Base-by-base conservation (phyloP, 2,797 vertebrate genomes). In the Alectoris magna region DNA sequence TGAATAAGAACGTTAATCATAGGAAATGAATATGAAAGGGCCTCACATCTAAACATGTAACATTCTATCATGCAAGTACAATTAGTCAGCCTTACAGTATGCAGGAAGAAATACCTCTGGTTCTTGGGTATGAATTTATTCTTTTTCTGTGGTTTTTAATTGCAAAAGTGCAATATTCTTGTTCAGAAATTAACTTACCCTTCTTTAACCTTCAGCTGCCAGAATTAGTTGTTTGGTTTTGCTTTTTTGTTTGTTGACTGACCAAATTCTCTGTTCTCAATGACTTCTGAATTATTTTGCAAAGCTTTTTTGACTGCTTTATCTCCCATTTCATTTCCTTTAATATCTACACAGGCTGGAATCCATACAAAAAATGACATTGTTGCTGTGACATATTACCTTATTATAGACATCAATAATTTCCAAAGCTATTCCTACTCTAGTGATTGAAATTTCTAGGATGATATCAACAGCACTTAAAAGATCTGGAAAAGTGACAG, bases 321-420 rank as follows among this genome's bases (percentile, higher is more conserved):
- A 97, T 97, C 92, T 97, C 81, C 89, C 88, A 93, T 97, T 98
- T 97, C 94, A 97, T 98, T 97, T 98, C 86, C 90, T 97, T 97
- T 97, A 97, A 97, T 98, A 97, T 84, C 93, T 85, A 78, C 95
- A 93, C 86, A 93, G 94, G 96, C 88, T 94, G 92, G 90, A 93
- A 97, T 95, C 90, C 94, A 95, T 95, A 95, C 92, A 93, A 95
- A 98, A 98, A 97, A 94, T 96, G 96, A 96, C 96, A 97, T 96
- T 97, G 95, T 96, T 97, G 96, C 96, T 14, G 43, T 98, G 97
- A 98, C 94, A 91, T 96, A 97, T 97, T 96, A 92, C 96, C 91
- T 96, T 97, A 97, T 97, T 97, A 97, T 84, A 91, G 95, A 95
- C 97, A 98, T 98, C 96, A 98, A 97, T 98, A 98, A 98, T 97